phyloP scores from a whole-genome alignment of 2,888 invertebrate genomes.

The Eilema griseolum region DNA sequence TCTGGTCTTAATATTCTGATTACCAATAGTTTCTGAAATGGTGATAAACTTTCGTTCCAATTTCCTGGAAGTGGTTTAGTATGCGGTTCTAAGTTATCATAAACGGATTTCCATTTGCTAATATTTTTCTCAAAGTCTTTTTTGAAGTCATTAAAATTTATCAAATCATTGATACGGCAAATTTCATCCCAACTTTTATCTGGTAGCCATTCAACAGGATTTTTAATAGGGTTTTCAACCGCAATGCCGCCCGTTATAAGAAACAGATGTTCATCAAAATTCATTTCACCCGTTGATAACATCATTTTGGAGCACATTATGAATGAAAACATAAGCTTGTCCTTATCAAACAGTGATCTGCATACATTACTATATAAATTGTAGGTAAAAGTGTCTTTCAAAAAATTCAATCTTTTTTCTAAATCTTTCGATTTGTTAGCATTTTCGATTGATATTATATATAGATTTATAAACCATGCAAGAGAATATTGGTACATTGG shows the following conservation, averaged over 20 bases:
- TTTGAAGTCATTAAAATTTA: constrained; percentile 84
- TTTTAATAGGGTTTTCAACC: constrained; percentile 88
- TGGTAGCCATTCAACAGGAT: constrained; percentile 91
- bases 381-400: constrained; percentile 92
- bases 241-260: constrained; percentile 92
- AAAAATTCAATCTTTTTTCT: constrained; percentile 89
- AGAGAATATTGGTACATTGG: constrained; percentile 97
- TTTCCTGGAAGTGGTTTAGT: constrained; percentile 87
- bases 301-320: constrained; percentile 91
- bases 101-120: constrained; percentile 89
- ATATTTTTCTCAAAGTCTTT: constrained; percentile 84
- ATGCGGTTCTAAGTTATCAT: constrained; percentile 90
- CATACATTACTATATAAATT: constrained; percentile 94
- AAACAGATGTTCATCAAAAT: constrained; percentile 89
- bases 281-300: constrained; percentile 86
- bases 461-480: constrained; percentile 95
- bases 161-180: constrained; percentile 88
- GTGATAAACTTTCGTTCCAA: constrained; percentile 88
- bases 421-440: constrained; percentile 91
- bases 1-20: constrained; percentile 92
- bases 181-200: constrained; percentile 94
- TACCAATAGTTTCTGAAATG: constrained; percentile 91
- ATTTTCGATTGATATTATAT: constrained; percentile 91
- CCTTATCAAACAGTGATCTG: constrained; percentile 94
- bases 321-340: constrained; percentile 94